Base-by-base conservation (phyloP, 2,888 invertebrate genomes). In the Tuberolachnus salignus region DNA sequence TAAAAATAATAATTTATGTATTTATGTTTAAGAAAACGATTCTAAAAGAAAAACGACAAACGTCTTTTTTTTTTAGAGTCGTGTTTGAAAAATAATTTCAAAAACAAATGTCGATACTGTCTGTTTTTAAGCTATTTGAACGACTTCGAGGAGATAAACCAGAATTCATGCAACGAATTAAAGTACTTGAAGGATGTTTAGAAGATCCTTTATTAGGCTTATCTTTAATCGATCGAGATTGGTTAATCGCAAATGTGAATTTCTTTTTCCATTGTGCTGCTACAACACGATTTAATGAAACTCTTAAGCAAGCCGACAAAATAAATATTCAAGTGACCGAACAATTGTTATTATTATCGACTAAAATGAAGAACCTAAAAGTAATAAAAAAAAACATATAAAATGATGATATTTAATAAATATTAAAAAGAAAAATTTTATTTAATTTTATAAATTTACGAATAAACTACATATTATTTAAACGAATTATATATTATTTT, bases 181-280 rank as follows among this genome's bases (percentile, higher is more conserved):
- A 69, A 69, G 19, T 53, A 8, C 34, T 69, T 23, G 21, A 53
- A 3, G 42, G 69, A 34, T 13, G 53, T 69, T 34, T 69, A 19
- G 34, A 53, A 53, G 34, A 51, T n/a, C 9, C 53, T 0, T 34
- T 3, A 34, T 19, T 69, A 9, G 19, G 19, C 1, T 53, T 51
- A 14, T 21, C 10, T 2, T 13, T 13, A 6, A 19, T 10, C 34
- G 19, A 70, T 55, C 42, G n/a, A 0, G 70, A 70, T 3, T 70
- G 70, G 70, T 1, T 70, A 14, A 3, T 55, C 11, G 55, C 53
- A 55, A 70, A 70, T 70, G 70, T 70, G 3, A 70, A 70, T 19
- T 70, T 70, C 10, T 16, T 70, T 70, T 70, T 70, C 42, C 70
- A 70, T 21, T 55, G 70, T 9, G 70, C 70, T 1, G 70, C 70